Base-by-base conservation (phyloP, 92 coral and sea anemone genomes). In the Epizoanthus illoricatus region DNA sequence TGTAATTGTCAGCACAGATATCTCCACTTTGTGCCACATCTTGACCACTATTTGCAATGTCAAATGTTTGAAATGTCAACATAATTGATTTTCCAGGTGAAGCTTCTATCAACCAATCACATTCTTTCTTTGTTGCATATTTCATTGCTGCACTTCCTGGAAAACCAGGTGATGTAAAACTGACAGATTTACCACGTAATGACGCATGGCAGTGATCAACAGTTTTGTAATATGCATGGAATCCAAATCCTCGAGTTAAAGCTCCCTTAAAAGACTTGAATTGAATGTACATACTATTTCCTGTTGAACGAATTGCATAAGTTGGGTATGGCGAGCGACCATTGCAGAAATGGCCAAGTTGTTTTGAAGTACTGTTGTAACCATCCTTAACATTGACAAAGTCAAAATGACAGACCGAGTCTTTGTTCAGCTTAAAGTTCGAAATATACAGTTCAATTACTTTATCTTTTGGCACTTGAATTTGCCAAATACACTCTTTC, bases 51-150 rank as follows among this genome's bases (percentile, higher is more conserved):
- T 81, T 84, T 47, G 66, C 83, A 8, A 92, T 85, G 56, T 92
- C 91, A 69, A 93, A 79, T 43, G 82, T 82, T 18, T 85, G 79
- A 84, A 95, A 96, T 75, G 85, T 71, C 61, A 91, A 56, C n/a
- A 89, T 76, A 20, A 93, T 71, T 20, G 81, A 76, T 64, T 75
- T 87, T 62, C 89, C 94, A 47, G 85, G 72, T 5, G 84, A 59
- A 42, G 88, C 93, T 59, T 84, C 88, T 47, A 96, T 93, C 7
- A 85, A 85, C 98, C 98, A 96, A 20, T 62, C 85, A 69, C 98
- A 96, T 39, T 89, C 91, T 36, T 86, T 61, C 24, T 58, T 18
- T 28, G 6, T 39, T 81, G 67, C 17, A 83, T 13, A 17, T 73
- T 69, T 52, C 60, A 39, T 56, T 57, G 60, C 19, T 80, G 65